A percentile compares a stretch with the other conserved stretches of the same genome.
phyloP scores from a whole-genome alignment of 2,888 invertebrate genomes.

The Vesta saturnalis region DNA sequence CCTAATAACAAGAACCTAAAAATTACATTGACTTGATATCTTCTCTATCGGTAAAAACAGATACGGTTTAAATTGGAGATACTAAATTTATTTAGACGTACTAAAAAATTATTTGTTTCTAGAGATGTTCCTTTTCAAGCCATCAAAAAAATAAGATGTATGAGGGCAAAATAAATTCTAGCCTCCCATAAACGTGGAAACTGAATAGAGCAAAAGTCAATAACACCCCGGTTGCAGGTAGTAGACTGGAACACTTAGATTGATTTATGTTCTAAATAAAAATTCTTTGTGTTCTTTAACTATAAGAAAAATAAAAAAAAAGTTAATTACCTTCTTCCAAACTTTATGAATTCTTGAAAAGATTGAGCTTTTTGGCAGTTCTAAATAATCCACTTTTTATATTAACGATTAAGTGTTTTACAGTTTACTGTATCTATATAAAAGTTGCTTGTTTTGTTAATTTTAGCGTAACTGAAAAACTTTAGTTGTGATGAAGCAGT shows the following conservation, averaged over 20 bases:
- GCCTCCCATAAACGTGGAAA: conserved; percentile 1
- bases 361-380: not conserved
- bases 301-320: not conserved
- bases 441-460: not conserved
- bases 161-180: not conserved
- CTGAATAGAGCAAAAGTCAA: conserved; percentile 6
- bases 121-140: not conserved
- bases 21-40: too few relatives aligned
- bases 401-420: not conserved
- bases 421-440: not conserved
- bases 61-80: too few relatives aligned
- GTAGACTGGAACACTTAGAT: conserved; percentile 10
- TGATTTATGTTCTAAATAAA: conserved; percentile 7
- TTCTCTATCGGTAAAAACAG: too few relatives aligned
- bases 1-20: too few relatives aligned
- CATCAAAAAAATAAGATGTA: not conserved
- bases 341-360: not conserved
- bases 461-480: not conserved
- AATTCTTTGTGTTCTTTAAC: not conserved
- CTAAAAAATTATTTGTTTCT: not conserved
- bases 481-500: not conserved
- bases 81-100: too few relatives aligned
- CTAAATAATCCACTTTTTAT: not conserved
- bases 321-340: not conserved
- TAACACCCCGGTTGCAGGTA: conserved; percentile 11